These are phyloP conservation scores for Popillia japonica DNA, from an alignment of 1,140 invertebrate species.

Conservation along the genomic window DNA sequence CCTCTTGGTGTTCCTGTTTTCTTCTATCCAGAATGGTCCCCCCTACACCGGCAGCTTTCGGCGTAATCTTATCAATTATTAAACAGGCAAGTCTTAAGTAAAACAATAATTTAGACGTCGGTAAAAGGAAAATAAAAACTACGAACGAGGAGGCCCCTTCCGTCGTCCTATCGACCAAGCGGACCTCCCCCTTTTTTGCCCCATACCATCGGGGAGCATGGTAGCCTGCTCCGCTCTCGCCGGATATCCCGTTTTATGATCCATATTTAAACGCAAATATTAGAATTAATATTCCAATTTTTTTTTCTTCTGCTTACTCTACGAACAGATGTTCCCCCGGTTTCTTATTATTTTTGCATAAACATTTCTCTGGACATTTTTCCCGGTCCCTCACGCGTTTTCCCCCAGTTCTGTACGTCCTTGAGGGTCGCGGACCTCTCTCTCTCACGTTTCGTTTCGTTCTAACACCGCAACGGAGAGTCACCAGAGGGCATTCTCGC, in stretches of 20 bases:
- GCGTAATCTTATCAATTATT: conserved; percentile 56
- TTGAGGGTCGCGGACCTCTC: not conserved
- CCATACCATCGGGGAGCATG: not conserved
- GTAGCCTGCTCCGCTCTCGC: conserved; percentile 35
- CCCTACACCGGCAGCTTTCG: conserved; percentile 19
- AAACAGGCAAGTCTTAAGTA: conserved; percentile 55
- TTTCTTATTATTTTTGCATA: conserved; percentile 51
- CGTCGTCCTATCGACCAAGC: not conserved
- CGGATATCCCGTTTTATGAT: conserved; percentile 45
- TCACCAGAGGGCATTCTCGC: not conserved
- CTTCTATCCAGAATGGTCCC: not conserved
- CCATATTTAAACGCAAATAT: conserved; percentile 50
- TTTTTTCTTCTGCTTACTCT: conserved; percentile 44
- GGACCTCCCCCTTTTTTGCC: not conserved
- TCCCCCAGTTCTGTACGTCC: not conserved
- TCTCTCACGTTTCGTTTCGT: too few relatives aligned
- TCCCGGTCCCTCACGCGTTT: not conserved
- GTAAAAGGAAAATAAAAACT: conserved; percentile 55
- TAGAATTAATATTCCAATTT: conserved; percentile 55
- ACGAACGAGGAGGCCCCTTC: conserved; percentile 18
- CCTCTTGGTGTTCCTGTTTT: not conserved
- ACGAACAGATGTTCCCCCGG: conserved; percentile 51
- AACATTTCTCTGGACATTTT: conserved; percentile 41
- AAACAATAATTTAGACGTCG: conserved; percentile 55
- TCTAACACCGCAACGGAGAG: too few relatives aligned